Evolutionary conservation across 2,113 vertebrate species (phyloP), one percentile per base, ranked within the genome.

Genomic region (Rhizomys pruinosus): DNA sequence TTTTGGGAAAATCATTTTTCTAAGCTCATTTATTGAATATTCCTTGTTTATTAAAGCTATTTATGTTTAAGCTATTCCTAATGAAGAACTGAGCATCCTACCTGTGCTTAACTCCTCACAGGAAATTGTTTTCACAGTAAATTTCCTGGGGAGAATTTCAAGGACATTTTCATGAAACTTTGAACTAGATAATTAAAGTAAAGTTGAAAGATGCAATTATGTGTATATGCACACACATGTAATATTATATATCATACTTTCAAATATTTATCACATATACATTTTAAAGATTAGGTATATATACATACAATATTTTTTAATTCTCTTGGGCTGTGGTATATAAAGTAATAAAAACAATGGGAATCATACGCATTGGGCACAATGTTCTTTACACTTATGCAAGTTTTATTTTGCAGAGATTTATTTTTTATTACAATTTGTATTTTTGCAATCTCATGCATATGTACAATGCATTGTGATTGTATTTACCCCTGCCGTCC

Each of bases 331-430:
- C 27, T 69, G 27, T 20, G 68, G 32, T 84, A 7, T 25, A 17
- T 42, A 59, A 85, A 66, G 57, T 22, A 76, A 64, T 57, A 68
- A 73, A 68, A 76, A 34, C 29, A 52, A 66, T 19, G 77, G 6
- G 15, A 47, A 77, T 63, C 61, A 88, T 32, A 34, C 76, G n/a
- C 5, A 23, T 55, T 68, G 86, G 77, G n/a, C 10, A 47, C 4
- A 39, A 74, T 44, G 22, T 55, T 76, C 20, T 39, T 90, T 27
- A 32, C 1, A 68, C 64, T 84, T 59, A 44, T 39, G 76, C 27
- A 89, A 59, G 63, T 66, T 19, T 77, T 55, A 66, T 82, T 86
- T 92, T 74, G 7, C 61, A 90, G 90, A 91, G 7, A 42, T 19
- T 82, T 47, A 2, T 16, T 42, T 29, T 63, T 42, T 29, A 63